These are phyloP conservation scores for Lamprotornis superbus DNA, from an alignment of 2,113 vertebrate species.

Conservation along the genomic window DNA sequence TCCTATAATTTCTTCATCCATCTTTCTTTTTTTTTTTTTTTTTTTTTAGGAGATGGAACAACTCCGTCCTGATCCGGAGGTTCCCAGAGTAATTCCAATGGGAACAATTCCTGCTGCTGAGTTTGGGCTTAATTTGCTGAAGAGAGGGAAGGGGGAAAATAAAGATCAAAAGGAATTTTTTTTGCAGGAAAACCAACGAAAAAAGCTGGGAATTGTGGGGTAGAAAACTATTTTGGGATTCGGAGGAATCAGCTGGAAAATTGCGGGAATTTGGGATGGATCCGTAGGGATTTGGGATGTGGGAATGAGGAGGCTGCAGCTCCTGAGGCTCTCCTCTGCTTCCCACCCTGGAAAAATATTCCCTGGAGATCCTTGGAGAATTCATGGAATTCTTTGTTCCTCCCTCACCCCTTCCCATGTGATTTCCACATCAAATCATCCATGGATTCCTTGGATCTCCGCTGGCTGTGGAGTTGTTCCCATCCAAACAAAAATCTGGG, in stretches of 20 bases:
- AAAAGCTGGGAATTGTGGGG: not conserved
- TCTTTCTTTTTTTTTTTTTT: not conserved
- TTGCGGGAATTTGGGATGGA: not conserved
- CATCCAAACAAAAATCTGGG: not conserved
- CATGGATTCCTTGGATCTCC: not conserved
- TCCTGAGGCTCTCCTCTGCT: not conserved
- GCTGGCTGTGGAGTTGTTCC: not conserved
- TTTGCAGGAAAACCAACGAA: not conserved
- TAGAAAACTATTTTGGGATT: not conserved
- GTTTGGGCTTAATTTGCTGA: not conserved
- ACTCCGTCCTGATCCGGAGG: not conserved
- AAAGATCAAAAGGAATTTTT: constrained; percentile 5
- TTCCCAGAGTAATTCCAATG: not conserved
- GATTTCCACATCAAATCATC: not conserved
- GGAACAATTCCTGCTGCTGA: not conserved
- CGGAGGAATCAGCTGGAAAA: not conserved
- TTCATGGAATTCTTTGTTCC: not conserved
- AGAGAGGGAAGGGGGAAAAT: accelerated
- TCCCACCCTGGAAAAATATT: not conserved
- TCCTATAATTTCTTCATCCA: not conserved
- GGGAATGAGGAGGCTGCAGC: not conserved
- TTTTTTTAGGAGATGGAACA: not conserved
- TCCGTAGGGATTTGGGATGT: accelerated
- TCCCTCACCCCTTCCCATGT: not conserved
- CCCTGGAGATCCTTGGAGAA: not conserved